A percentile compares a stretch with the other conserved stretches of the same genome.
phyloP scores from a whole-genome alignment of 2,113 vertebrate genomes.

The Ophiodon elongatus region DNA sequence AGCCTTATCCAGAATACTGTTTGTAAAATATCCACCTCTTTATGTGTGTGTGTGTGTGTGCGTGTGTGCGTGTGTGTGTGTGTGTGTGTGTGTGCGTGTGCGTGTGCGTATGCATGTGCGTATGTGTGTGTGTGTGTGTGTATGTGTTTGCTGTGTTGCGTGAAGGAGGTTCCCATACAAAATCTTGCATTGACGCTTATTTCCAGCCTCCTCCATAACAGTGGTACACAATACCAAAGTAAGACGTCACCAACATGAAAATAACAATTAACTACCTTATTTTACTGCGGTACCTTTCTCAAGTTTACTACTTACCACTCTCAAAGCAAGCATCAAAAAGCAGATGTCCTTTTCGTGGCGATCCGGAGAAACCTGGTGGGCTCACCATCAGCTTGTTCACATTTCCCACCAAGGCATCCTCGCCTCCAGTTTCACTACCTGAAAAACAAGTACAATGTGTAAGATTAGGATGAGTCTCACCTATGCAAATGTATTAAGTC shows the following conservation, averaged over 20 bases:
- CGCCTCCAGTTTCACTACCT: constrained; percentile 89
- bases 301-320: constrained; percentile 89
- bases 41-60: neutral
- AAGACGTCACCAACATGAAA: neutral
- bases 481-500: neutral
- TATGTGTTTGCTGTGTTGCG: neutral
- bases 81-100: neutral
- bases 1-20: neutral
- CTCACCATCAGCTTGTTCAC: constrained; percentile 91
- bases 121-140: neutral
- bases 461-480: neutral
- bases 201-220: neutral
- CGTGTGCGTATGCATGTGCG: neutral
- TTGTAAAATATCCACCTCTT: neutral
- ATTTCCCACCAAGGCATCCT: constrained; percentile 93
- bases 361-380: constrained; percentile 89
- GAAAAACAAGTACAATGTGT: constrained; percentile 36
- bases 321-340: constrained; percentile 98
- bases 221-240: neutral
- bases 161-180: neutral
- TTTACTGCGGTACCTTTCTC: neutral
- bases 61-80: neutral
- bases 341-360: constrained; percentile 92
- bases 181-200: neutral
- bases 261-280: neutral